Evolutionary conservation across 2,888 invertebrate species (phyloP).

Genomic region (Apotomis capreana): DNA sequence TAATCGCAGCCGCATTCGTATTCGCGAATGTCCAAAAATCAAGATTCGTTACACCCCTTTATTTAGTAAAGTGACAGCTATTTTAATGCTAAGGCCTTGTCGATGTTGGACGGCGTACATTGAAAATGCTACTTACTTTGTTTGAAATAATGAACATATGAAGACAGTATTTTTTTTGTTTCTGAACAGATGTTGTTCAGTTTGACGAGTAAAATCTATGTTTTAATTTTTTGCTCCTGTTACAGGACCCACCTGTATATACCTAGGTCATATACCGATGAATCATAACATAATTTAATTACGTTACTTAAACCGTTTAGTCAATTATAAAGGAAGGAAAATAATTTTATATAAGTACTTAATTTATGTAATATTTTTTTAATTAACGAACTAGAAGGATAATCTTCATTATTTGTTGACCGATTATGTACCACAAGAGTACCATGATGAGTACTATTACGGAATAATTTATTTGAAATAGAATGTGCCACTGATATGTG

Average conservation of each 20-base stretch:
- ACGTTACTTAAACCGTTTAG: background rate
- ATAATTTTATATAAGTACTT: background rate
- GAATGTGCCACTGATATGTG: background rate
- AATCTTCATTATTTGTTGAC: background rate
- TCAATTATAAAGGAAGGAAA: constrained; percentile 12
- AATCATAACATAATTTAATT: background rate
- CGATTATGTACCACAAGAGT: background rate
- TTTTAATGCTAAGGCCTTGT: too few relatives aligned
- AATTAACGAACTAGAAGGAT: background rate
- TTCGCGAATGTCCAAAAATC: too few relatives aligned
- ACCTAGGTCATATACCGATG: background rate
- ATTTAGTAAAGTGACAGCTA: too few relatives aligned
- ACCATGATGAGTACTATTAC: background rate
- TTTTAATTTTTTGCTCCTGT: too few relatives aligned
- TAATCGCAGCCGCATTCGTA: too few relatives aligned
- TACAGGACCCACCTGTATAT: background rate
- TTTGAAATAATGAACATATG: too few relatives aligned
- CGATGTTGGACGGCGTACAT: too few relatives aligned
- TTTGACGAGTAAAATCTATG: too few relatives aligned
- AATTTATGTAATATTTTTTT: background rate
- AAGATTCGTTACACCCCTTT: too few relatives aligned
- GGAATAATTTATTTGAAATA: background rate
- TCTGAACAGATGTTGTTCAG: too few relatives aligned
- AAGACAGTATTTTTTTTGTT: too few relatives aligned
- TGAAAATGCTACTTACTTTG: too few relatives aligned